Conservation (phyloP, 2,888 invertebrate species). For the Cyaniris semiargus region DNA sequence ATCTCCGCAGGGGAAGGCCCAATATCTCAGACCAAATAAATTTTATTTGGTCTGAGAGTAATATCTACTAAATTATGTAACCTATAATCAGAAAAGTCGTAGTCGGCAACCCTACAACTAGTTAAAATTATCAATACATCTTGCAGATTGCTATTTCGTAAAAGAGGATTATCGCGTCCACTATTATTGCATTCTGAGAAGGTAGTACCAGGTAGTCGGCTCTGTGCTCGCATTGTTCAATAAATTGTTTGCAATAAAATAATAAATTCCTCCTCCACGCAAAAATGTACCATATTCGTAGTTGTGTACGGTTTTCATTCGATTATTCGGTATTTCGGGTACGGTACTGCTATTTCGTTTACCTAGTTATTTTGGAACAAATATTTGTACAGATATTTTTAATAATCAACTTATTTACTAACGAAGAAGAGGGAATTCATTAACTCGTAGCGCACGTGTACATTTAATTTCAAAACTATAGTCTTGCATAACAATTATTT, state of each 20-base stretch:
- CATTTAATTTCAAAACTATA: background rate
- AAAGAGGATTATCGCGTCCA: constrained; percentile 72
- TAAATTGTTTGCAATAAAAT: constrained; percentile 45
- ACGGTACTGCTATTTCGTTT: background rate
- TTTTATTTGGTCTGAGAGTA: no score
- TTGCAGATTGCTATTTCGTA: constrained; percentile 70
- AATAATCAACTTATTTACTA: background rate
- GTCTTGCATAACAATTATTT: background rate
- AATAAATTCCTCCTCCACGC: constrained; percentile 34
- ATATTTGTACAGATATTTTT: constrained; percentile 11
- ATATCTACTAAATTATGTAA: background rate
- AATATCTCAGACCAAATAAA: no score
- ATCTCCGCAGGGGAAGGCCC: no score
- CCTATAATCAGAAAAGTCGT: background rate
- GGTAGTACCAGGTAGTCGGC: constrained; percentile 70
- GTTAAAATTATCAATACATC: constrained; percentile 61
- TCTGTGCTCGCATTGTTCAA: constrained; percentile 61
- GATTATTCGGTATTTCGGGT: constrained; percentile 32
- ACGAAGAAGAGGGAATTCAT: background rate
- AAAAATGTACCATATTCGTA: constrained; percentile 43
- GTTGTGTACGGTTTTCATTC: constrained; percentile 32
- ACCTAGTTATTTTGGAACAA: constrained; percentile 7
- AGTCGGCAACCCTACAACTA: constrained; percentile 58
- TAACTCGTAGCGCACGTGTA: background rate
- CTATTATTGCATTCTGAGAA: constrained; percentile 75